Conservation (phyloP, 2,888 invertebrate genomes). For the Dugesia japonica region DNA sequence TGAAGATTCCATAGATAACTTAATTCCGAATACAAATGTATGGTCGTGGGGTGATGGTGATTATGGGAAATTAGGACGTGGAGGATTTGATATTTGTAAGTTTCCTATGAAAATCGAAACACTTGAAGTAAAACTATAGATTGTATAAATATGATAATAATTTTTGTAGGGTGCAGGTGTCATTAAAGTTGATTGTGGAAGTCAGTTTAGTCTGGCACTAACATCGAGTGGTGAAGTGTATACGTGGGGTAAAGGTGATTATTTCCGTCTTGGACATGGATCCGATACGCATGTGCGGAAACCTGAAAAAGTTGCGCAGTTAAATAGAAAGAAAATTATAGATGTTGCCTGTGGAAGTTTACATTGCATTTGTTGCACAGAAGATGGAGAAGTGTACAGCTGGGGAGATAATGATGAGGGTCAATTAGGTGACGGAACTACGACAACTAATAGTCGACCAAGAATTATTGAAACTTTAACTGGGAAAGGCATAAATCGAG, state of each 20-base stretch:
- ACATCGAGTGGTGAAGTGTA: slow-evolving; percentile 87
- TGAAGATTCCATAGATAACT: slow-evolving; percentile 59
- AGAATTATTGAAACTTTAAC: slow-evolving; percentile 65
- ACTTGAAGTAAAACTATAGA: slow-evolving; percentile 50
- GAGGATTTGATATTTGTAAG: slow-evolving; percentile 84
- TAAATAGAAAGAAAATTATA: slow-evolving; percentile 80
- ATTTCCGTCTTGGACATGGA: slow-evolving; percentile 80
- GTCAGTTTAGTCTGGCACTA: slow-evolving; percentile 82
- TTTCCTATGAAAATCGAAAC: slow-evolving; percentile 78
- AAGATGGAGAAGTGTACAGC: slow-evolving; percentile 71
- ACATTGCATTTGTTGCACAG: slow-evolving; percentile 83
- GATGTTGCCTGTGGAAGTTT: slow-evolving; percentile 63
- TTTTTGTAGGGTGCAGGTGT: too few relatives aligned
- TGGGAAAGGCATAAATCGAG: slow-evolving; percentile 73
- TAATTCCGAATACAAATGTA: slow-evolving; percentile 51
- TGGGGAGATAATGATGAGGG: slow-evolving; percentile 98
- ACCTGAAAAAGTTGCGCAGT: slow-evolving; percentile 72
- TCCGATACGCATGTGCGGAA: slow-evolving; percentile 78
- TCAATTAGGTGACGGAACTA: slow-evolving; percentile 80
- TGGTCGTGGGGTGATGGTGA: slow-evolving; percentile 97
- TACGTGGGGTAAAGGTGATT: slow-evolving; percentile 92
- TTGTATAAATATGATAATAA: too few relatives aligned
- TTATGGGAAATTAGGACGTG: slow-evolving; percentile 75
- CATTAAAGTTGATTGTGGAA: slow-evolving; percentile 83
- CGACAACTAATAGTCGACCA: slow-evolving; percentile 61